These are phyloP conservation scores for Lanistes nyassanus DNA, from an alignment of 1,140 invertebrate genomes.

Conservation along the genomic window DNA sequence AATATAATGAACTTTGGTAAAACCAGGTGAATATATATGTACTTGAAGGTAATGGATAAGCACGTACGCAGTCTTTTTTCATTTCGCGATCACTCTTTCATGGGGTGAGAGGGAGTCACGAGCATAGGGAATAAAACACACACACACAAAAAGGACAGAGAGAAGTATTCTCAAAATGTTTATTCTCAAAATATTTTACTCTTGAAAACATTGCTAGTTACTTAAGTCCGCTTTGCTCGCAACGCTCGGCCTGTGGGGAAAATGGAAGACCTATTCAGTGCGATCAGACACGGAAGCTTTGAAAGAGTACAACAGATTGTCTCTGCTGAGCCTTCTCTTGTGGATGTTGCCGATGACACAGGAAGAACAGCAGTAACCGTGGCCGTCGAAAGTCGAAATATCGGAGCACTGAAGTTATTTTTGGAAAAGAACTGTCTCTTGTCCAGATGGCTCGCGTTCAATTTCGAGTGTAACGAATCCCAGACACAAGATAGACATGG, in stretches of 20 bases:
- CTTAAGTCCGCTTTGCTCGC: constrained; percentile 68
- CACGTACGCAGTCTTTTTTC: no score
- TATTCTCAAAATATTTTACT: not conserved
- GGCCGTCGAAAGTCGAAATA: constrained; percentile 41
- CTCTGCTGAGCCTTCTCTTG: constrained; percentile 45
- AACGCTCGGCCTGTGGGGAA: constrained; percentile 75
- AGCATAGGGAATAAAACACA: no score
- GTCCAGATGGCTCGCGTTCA: not conserved
- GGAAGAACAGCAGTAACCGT: constrained; percentile 63
- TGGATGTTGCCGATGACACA: constrained; percentile 53
- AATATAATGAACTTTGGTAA: not conserved
- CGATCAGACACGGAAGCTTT: constrained; percentile 66
- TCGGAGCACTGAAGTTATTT: not conserved
- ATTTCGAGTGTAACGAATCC: not conserved
- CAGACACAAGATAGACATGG: no score
- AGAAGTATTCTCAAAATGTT: not conserved
- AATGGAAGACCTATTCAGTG: constrained; percentile 77
- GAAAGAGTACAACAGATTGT: constrained; percentile 73
- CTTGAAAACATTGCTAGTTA: not conserved
- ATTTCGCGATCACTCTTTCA: no score
- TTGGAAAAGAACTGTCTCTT: constrained; percentile 2
- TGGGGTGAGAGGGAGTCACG: no score
- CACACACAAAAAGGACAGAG: not conserved
- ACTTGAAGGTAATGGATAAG: not conserved
- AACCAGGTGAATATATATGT: not conserved